These are phyloP conservation scores for Microctonus hyperodae DNA, from an alignment of 2,888 invertebrate genomes.

Conservation along the genomic window DNA sequence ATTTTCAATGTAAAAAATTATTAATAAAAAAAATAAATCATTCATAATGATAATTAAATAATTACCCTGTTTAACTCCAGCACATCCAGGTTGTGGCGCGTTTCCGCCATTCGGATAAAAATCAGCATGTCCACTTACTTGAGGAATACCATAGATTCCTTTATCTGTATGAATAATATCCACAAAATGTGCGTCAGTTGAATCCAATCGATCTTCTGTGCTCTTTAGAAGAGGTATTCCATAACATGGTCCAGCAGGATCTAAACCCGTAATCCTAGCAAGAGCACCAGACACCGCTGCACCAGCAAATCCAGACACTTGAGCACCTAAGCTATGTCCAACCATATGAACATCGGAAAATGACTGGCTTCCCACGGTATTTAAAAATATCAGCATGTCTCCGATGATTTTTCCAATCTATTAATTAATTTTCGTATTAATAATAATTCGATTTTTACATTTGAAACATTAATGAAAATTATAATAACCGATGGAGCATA, in stretches of 20 bases:
- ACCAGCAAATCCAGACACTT: constrained; percentile 57
- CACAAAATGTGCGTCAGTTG: constrained; percentile 73
- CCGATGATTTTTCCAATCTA: constrained; percentile 55
- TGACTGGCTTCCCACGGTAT: constrained; percentile 44
- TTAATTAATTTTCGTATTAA: not conserved
- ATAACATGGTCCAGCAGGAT: constrained; percentile 75
- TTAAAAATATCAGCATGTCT: constrained; percentile 52
- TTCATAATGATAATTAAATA: too few relatives aligned
- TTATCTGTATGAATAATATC: constrained; percentile 79
- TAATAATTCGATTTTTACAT: too few relatives aligned
- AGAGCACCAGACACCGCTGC: constrained; percentile 49
- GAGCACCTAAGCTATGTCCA: constrained; percentile 62
- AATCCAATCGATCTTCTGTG: constrained; percentile 65
- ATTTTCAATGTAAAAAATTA: too few relatives aligned
- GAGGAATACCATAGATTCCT: constrained; percentile 70
- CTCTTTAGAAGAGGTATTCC: constrained; percentile 60
- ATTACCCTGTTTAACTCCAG: too few relatives aligned
- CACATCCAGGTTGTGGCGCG: constrained; percentile 74
- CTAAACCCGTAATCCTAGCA: constrained; percentile 65
- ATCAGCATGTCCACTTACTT: constrained; percentile 74
- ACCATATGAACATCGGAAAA: constrained; percentile 53
- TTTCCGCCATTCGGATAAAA: constrained; percentile 78
- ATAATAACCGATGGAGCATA: not conserved
- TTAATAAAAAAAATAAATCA: too few relatives aligned
- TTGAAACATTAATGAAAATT: not conserved